Evolutionary conservation across 2,888 invertebrate species (phyloP).

Genomic region (Tillus elongatus): DNA sequence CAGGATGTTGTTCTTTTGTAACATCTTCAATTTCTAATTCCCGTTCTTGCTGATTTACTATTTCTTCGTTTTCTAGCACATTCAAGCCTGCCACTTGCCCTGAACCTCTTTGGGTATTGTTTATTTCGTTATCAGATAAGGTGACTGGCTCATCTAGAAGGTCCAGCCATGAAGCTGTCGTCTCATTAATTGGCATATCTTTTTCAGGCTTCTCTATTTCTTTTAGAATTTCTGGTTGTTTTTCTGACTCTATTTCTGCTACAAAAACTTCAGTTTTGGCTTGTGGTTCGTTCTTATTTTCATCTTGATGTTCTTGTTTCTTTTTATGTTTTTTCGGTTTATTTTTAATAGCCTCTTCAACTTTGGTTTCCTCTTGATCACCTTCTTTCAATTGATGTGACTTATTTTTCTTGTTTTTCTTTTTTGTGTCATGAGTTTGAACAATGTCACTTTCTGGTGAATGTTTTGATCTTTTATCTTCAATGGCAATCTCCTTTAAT

Average conservation of each 20-base stretch:
- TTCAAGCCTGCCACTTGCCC: no score
- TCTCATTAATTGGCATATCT: slow-evolving; percentile 19
- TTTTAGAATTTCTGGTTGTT: no score
- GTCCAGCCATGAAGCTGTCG: slow-evolving; percentile 19
- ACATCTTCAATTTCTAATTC: no score
- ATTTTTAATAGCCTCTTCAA: background rate
- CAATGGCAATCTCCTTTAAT: slow-evolving; percentile 4
- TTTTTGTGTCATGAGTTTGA: background rate
- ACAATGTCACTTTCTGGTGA: background rate
- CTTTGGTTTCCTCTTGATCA: background rate
- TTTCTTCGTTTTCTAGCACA: no score
- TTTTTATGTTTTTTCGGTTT: background rate
- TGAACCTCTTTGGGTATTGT: no score
- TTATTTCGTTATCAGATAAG: slow-evolving; percentile 25
- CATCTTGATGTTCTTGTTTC: slow-evolving; percentile 9
- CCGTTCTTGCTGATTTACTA: no score
- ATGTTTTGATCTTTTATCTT: slow-evolving; percentile 5
- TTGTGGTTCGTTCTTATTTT: slow-evolving; percentile 7
- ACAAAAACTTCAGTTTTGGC: slow-evolving; percentile 6
- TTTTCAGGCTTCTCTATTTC: no score
- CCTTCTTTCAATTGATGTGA: slow-evolving; percentile 1
- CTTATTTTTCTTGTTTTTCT: slow-evolving; percentile 6
- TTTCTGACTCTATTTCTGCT: slow-evolving; percentile 11
- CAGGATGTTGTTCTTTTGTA: no score
- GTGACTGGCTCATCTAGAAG: slow-evolving; percentile 25